Base-by-base conservation (phyloP, 64 coral and sea anemone genomes). In the Platygyra sinensis region DNA sequence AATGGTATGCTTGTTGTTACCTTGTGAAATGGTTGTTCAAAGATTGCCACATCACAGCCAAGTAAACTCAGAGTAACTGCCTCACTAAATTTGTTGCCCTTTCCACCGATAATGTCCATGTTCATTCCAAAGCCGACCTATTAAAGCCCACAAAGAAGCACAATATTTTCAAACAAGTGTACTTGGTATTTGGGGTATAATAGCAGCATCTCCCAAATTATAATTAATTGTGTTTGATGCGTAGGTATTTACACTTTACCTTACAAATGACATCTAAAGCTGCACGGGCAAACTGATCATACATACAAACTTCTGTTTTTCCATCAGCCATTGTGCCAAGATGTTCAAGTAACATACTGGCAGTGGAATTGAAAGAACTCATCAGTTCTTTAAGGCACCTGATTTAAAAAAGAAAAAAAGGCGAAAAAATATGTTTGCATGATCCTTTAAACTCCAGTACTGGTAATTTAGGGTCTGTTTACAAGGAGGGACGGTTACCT, bases 191-290 rank as follows among this genome's bases (percentile, higher is more conserved):
- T n/a, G n/a, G n/a, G n/a, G 38, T 39, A 0, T 39, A 39, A 39
- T 5, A 5, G 38, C 38, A 39, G 38, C 38, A 39, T 39, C 5
- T 39, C 2, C 38, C 38, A 39, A n/a, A n/a, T n/a, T n/a, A n/a
- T n/a, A 39, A 39, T 0, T 39, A 5, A 39, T 55, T 55, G 13
- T 55, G 1, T 55, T 55, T 55, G 0, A 55, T 6, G 13, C 1
- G 13, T 11, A 55, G 13, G 9, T 14, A 9, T 14, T 55, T 55
- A 9, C 52, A 9, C 8, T 9, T 55, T 75, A 92, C 90, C 82
- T 92, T 92, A 25, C 80, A 92, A 86, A 92, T 86, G 82, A 92
- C 90, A 86, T 92, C 90, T 20, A 92, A 57, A 13, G 90, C 79
- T 78, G 62, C 49, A 9, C 62, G 36, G 15, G 81, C 72, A 86